Percentiles rank a stretch among this genome's conserved stretches.
Conservation (phyloP, 2,888 invertebrate species). For the Hydrotaea cyrtoneurina region DNA sequence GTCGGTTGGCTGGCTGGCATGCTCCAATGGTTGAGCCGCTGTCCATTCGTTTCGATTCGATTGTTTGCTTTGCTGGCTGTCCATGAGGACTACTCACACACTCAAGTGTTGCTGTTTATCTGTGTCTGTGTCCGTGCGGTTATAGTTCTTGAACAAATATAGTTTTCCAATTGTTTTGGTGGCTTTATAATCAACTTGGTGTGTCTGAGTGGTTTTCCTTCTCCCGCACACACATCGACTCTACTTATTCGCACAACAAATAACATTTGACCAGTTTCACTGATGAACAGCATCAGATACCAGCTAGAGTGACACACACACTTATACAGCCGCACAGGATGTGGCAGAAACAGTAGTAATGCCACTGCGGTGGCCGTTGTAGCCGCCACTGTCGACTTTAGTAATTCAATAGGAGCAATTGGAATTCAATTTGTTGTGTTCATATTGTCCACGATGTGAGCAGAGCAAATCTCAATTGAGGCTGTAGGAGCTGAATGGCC, state of each 20-base stretch:
- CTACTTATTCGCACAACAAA: constrained; percentile 38
- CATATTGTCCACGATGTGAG: constrained; percentile 46
- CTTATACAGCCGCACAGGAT: not conserved
- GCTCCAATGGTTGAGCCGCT: not conserved
- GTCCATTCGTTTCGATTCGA: not conserved
- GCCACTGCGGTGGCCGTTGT: constrained; percentile 9
- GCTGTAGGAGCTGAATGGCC: constrained; percentile 11
- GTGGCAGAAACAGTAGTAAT: constrained; percentile 12
- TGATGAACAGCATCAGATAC: constrained; percentile 39
- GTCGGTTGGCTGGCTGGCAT: not conserved
- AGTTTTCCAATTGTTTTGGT: constrained; percentile 63
- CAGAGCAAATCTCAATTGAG: not conserved
- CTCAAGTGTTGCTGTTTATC: not conserved
- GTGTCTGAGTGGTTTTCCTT: constrained; percentile 51
- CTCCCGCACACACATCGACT: not conserved
- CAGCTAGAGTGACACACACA: not conserved
- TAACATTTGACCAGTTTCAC: constrained; percentile 59
- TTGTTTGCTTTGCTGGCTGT: not conserved
- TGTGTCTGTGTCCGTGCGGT: constrained; percentile 24
- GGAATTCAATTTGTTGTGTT: constrained; percentile 62
- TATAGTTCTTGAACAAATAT: constrained; percentile 58
- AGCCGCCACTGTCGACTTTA: constrained; percentile 49
- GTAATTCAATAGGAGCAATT: constrained; percentile 65
- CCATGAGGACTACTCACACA: not conserved
- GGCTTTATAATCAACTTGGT: constrained; percentile 64